Conservation (phyloP, 2,888 invertebrate genomes). For the Phragmatobia fuliginosa region DNA sequence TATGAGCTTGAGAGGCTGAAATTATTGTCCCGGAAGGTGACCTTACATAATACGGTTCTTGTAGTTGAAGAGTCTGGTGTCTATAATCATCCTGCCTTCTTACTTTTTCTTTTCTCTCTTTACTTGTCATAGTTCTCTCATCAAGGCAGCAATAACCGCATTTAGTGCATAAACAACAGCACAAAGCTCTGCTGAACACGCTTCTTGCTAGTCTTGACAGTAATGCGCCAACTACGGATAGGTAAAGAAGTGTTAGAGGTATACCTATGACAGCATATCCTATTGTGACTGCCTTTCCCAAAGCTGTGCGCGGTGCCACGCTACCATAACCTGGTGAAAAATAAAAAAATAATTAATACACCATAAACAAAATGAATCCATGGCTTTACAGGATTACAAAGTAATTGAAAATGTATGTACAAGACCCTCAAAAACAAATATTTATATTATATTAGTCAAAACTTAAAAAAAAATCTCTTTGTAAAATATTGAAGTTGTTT, state of each 20-base stretch:
- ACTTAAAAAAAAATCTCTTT: too few species aligned
- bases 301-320: slow-evolving; percentile 95
- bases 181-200: slow-evolving; percentile 92
- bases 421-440: too few species aligned
- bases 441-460: too few species aligned
- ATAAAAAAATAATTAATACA: not conserved
- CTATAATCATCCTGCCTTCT: slow-evolving; percentile 90
- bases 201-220: slow-evolving; percentile 93
- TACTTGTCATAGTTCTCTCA: slow-evolving; percentile 93
- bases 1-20: slow-evolving; percentile 83
- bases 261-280: slow-evolving; percentile 95
- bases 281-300: slow-evolving; percentile 96
- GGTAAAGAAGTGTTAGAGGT: slow-evolving; percentile 94
- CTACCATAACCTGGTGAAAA: slow-evolving; percentile 94
- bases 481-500: too few species aligned
- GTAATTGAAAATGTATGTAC: too few species aligned
- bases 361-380: too few species aligned
- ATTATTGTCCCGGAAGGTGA: slow-evolving; percentile 85
- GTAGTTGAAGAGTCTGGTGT: slow-evolving; percentile 88
- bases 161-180: slow-evolving; percentile 95
- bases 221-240: slow-evolving; percentile 95
- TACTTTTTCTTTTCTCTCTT: slow-evolving; percentile 92
- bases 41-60: slow-evolving; percentile 91
- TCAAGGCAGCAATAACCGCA: slow-evolving; percentile 95
- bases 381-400: too few species aligned